These are phyloP conservation scores for Chrysomela aeneicollis DNA, from an alignment of 2,888 invertebrate genomes.

Conservation along the genomic window DNA sequence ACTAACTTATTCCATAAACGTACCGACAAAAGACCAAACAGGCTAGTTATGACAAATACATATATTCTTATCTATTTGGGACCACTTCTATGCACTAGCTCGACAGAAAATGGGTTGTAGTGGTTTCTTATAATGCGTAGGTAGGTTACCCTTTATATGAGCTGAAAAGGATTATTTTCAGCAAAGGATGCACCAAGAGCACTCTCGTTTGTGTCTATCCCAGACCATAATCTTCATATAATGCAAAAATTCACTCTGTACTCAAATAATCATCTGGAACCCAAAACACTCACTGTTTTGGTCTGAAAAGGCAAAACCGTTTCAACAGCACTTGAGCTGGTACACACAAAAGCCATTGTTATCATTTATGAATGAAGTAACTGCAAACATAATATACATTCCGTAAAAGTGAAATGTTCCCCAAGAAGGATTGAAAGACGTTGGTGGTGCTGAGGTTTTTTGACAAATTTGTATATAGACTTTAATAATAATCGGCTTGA, in stretches of 20 bases:
- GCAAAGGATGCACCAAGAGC: neutral
- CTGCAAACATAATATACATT: neutral
- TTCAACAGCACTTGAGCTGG: conserved; percentile 13
- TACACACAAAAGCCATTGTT: conserved; percentile 7
- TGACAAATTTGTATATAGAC: neutral
- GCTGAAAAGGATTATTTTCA: neutral
- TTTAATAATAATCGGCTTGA: neutral
- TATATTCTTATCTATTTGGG: neutral
- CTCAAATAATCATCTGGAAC: conserved; percentile 11
- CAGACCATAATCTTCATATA: neutral
- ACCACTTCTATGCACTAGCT: neutral
- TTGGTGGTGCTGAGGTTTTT: neutral
- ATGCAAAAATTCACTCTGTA: conserved; percentile 11
- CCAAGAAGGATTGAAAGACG: neutral
- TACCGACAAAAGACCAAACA: neutral
- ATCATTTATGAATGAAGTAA: conserved; percentile 16
- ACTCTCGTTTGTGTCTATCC: neutral
- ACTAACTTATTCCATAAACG: too few species aligned
- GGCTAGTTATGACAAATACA: neutral
- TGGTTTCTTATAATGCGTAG: neutral
- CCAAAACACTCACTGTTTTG: conserved; percentile 15
- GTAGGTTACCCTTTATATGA: neutral
- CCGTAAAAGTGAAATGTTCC: conserved; percentile 7
- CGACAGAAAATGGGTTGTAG: neutral
- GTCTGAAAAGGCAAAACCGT: neutral